A percentile compares a stretch with the other conserved stretches of the same genome.
These are phyloP conservation scores for Cylindroiulus punctatus DNA, from an alignment of 2,888 invertebrate genomes.

Conservation along the genomic window DNA sequence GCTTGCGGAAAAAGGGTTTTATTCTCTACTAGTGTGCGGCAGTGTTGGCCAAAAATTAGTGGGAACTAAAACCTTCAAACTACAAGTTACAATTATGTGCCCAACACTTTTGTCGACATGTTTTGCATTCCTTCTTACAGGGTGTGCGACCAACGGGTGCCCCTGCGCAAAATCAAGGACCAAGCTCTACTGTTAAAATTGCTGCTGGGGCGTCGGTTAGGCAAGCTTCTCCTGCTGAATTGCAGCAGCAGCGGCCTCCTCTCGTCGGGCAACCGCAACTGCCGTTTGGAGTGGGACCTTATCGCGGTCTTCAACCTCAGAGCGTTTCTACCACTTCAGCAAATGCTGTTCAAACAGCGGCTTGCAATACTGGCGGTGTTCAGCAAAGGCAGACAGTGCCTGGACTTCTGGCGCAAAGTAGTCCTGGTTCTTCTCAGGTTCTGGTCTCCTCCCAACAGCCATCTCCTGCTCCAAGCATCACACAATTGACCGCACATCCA, in stretches of 20 bases:
- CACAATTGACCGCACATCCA: neutral
- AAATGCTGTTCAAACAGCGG: conserved; percentile 58
- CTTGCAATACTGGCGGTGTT: conserved; percentile 53
- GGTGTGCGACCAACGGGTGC: conserved; percentile 46
- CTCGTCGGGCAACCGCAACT: conserved; percentile 56
- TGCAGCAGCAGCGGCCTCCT: conserved; percentile 65
- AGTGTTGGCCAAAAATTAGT: too few relatives aligned
- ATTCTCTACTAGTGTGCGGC: too few relatives aligned
- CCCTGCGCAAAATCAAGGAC: neutral
- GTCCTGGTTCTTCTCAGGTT: conserved; percentile 52
- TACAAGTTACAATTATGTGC: too few relatives aligned
- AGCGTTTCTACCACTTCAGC: conserved; percentile 54
- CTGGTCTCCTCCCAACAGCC: conserved; percentile 53
- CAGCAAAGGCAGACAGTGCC: neutral
- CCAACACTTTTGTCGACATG: too few relatives aligned
- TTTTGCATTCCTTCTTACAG: neutral
- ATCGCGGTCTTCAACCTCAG: conserved; percentile 54
- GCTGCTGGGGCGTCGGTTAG: conserved; percentile 42
- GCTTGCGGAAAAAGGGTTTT: too few relatives aligned
- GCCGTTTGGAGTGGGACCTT: conserved; percentile 55
- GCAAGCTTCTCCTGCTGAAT: conserved; percentile 62
- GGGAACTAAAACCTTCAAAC: too few relatives aligned
- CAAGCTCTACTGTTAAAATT: conserved; percentile 50
- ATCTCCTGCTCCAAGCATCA: neutral
- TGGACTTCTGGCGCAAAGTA: neutral